Base-by-base conservation (phyloP, 2,888 invertebrate genomes). In the Timandra comae region DNA sequence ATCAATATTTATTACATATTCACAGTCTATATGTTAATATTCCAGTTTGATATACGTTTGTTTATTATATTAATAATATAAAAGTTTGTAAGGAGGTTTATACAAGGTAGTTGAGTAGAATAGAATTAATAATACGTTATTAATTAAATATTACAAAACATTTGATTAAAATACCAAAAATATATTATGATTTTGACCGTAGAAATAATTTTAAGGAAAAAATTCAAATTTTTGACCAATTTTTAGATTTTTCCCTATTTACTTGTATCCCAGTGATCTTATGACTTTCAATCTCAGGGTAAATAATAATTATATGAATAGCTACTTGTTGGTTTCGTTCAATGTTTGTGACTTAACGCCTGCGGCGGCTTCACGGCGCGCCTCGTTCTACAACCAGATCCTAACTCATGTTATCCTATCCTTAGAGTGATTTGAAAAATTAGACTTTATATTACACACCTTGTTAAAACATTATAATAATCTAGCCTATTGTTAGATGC, bases 81-180 rank as follows among this genome's bases (percentile, higher is more conserved):
- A 70, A 71, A 72, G 77, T 79, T 79, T 78, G 70, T 75, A 70
- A 82, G 65, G 84, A 84, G 85, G 85, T 86, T 84, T 80, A 85
- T 84, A 86, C 85, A 85, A 86, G 85, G 85, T 86, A 86, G 85
- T 76, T 60, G 67, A 66, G 79, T 81, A 82, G 81, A 51, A 60
- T 82, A 84, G 82, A 63, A 52, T 63, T 77, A 76, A 70, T 54
- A 51, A 52, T 71, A 6, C 66, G 72, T 75, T 77, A 56, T 64
- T 70, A 71, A 59, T 70, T 73, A 68, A 59, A 63, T 72, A 58
- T n/a, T n/a, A n/a, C n/a, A n/a, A n/a, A n/a, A n/a, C n/a, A n/a
- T n/a, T n/a, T n/a, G n/a, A n/a, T n/a, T n/a, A n/a, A n/a, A n/a
- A n/a, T n/a, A n/a, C 53, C 46, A 53, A 44, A 44, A 41, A 46